Conservation (phyloP, 2,797 vertebrate species). For the Kryptopterus vitreolus region DNA sequence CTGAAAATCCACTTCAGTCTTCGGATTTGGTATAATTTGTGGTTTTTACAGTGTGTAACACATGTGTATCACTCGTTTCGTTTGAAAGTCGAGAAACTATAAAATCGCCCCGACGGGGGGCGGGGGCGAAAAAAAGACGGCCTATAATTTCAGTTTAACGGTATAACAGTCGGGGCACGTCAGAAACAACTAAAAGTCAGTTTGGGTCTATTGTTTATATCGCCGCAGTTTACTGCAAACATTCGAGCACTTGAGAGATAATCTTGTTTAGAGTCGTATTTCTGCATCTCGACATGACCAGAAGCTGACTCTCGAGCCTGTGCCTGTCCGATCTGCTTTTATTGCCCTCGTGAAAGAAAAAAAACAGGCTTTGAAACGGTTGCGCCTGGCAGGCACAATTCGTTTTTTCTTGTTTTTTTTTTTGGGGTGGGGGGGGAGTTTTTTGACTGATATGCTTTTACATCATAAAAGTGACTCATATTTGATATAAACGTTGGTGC, state of each 20-base stretch:
- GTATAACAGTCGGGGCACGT: neutral
- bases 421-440: too few species aligned
- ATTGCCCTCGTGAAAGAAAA: slow-evolving; percentile 67
- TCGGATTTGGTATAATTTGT: slow-evolving; percentile 6
- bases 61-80: slow-evolving; percentile 23
- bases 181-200: neutral
- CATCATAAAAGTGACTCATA: slow-evolving; percentile 74
- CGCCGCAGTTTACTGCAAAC: slow-evolving; percentile 13
- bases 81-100: slow-evolving; percentile 36
- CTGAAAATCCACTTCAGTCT: slow-evolving; percentile 9
- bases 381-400: slow-evolving; percentile 69
- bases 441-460: slow-evolving; percentile 64
- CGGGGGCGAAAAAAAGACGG: too few species aligned
- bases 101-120: neutral
- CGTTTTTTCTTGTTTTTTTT: too few species aligned
- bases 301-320: slow-evolving; percentile 62
- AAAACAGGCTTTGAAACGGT: slow-evolving; percentile 57
- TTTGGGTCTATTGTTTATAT: neutral
- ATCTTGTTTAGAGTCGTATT: slow-evolving; percentile 35
- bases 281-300: slow-evolving; percentile 64
- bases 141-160: slow-evolving; percentile 15
- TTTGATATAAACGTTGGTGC: slow-evolving; percentile 80
- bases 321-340: slow-evolving; percentile 60
- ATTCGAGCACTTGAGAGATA: neutral
- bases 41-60: slow-evolving; percentile 32